These are phyloP conservation scores for Atlantisia rogersi DNA, from an alignment of 2,113 vertebrate species.

Conservation along the genomic window DNA sequence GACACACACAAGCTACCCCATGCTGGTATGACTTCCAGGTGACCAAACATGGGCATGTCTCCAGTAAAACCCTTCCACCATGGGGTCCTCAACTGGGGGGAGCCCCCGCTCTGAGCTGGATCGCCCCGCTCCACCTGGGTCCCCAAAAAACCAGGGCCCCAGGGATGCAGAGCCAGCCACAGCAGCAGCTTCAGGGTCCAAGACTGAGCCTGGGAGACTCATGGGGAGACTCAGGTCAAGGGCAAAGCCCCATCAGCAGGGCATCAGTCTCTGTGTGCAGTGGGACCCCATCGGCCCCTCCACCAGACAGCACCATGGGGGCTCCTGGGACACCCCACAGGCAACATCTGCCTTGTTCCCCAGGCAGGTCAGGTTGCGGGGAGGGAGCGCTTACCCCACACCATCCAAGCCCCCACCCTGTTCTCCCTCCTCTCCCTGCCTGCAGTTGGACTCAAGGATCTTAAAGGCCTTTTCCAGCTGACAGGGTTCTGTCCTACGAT, in stretches of 20 bases:
- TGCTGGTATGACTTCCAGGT: fast-evolving
- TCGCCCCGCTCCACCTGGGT: too few relatives aligned
- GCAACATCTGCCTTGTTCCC: neutral
- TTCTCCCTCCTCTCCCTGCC: neutral
- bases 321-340: neutral
- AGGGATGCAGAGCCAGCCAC: neutral
- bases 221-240: neutral
- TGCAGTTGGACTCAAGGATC: fast-evolving
- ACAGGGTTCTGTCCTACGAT: neutral
- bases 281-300: neutral
- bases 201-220: neutral
- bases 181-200: conserved; percentile 2
- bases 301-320: fast-evolving
- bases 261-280: fast-evolving
- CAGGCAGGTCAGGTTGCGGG: too few relatives aligned
- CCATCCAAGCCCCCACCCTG: neutral
- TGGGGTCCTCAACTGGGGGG: neutral
- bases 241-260: neutral
- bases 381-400: neutral
- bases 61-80: neutral
- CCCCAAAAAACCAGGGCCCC: neutral
- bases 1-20: neutral
- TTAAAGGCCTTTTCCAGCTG: neutral
- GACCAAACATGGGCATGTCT: fast-evolving
- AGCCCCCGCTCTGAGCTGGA: too few relatives aligned